Conservation (phyloP, 2,113 vertebrate genomes). For the Osmerus mordax region DNA sequence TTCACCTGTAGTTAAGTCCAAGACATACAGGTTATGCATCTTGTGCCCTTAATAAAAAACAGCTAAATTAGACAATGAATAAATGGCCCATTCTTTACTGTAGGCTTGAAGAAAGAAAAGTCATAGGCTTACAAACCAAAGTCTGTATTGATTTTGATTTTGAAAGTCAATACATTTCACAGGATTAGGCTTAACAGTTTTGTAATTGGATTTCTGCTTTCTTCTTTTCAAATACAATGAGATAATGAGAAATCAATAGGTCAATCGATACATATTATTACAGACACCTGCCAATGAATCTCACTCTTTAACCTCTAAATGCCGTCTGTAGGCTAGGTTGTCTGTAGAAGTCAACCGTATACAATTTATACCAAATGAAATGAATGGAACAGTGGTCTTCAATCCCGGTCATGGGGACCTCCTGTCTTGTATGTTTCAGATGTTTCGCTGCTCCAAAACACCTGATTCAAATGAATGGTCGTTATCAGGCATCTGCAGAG, state of each 20-base stretch:
- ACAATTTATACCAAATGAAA: too few relatives aligned
- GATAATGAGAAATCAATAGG: slow-evolving; percentile 70
- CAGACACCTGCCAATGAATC: slow-evolving; percentile 20
- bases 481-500: too few relatives aligned
- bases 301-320: too few relatives aligned
- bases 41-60: neutral
- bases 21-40: neutral
- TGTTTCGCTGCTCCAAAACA: too few relatives aligned
- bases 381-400: too few relatives aligned
- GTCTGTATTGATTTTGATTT: slow-evolving; percentile 65
- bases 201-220: slow-evolving; percentile 74
- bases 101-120: slow-evolving; percentile 28
- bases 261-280: slow-evolving; percentile 62
- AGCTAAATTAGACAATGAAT: too few relatives aligned
- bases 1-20: neutral
- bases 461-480: too few relatives aligned
- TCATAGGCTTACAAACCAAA: neutral
- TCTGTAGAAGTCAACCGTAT: too few relatives aligned
- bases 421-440: too few relatives aligned
- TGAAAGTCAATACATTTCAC: slow-evolving; percentile 65
- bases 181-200: slow-evolving; percentile 66
- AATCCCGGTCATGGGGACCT: too few relatives aligned
- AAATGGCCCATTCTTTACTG: neutral
- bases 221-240: slow-evolving; percentile 39
- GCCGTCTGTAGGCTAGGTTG: too few relatives aligned